phyloP scores from a whole-genome alignment of 2,888 invertebrate genomes.

The Nebria salina region DNA sequence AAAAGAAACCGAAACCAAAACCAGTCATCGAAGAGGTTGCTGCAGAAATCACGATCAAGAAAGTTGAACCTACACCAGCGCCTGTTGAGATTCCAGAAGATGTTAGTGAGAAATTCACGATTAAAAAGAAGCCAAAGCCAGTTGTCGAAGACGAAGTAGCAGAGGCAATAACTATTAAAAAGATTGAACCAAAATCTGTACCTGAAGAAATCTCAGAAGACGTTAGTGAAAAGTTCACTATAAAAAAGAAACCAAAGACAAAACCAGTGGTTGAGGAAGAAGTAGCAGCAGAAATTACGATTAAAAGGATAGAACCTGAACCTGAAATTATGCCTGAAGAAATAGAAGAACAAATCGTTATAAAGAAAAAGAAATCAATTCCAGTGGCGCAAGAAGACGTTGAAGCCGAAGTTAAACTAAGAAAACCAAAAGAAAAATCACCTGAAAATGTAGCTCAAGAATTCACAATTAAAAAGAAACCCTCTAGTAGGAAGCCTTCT shows the following conservation, averaged over 20 bases:
- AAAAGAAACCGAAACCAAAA: slow-evolving; percentile 50
- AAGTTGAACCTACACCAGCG: slow-evolving; percentile 52
- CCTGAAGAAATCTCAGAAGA: slow-evolving; percentile 51
- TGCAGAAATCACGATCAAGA: slow-evolving; percentile 55
- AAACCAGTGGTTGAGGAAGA: slow-evolving; percentile 50
- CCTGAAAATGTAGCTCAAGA: slow-evolving; percentile 62
- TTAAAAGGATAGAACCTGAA: slow-evolving; percentile 54
- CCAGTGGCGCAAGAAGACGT: slow-evolving; percentile 50
- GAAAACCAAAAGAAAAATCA: slow-evolving; percentile 52
- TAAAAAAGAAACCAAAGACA: slow-evolving; percentile 49
- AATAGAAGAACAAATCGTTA: slow-evolving; percentile 54
- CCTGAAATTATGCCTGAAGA: slow-evolving; percentile 50
- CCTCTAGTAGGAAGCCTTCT: slow-evolving; percentile 63
- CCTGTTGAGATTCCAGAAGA: slow-evolving; percentile 47
- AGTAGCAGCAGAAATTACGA: slow-evolving; percentile 54
- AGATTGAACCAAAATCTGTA: slow-evolving; percentile 53
- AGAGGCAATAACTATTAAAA: slow-evolving; percentile 62
- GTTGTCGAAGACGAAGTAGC: slow-evolving; percentile 58
- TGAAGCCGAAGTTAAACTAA: slow-evolving; percentile 54
- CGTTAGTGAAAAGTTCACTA: slow-evolving; percentile 50
- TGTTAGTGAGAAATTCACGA: slow-evolving; percentile 51
- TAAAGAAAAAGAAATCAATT: slow-evolving; percentile 58
- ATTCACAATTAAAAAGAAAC: slow-evolving; percentile 66
- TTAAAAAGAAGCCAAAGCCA: slow-evolving; percentile 53
- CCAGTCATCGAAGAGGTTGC: slow-evolving; percentile 53